Evolutionary conservation across 2,888 invertebrate species (phyloP), one percentile per base, ranked within the genome.

Genomic region (Drymonia ruficornis): DNA sequence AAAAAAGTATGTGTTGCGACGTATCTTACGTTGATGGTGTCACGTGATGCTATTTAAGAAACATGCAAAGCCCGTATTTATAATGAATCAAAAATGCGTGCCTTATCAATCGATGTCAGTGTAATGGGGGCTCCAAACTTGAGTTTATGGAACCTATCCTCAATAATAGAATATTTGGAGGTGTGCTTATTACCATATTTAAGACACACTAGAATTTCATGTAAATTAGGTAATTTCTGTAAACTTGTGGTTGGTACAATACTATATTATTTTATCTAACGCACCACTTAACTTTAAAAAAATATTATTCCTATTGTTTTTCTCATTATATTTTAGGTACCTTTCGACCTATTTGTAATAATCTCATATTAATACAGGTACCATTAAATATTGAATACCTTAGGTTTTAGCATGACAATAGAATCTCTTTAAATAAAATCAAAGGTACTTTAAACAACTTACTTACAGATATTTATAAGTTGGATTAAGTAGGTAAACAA

Each of bases 401-500:
- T 64, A 64, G 51, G 53, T 45, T 54, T n/a, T 55, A 56, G 51
- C 45, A 56, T 52, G n/a, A 53, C 43, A 56, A 59, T 59, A 42
- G 69, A 69, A 72, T 72, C 72, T 72, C 72, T 67, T 56, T 68
- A 55, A 65, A 68, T 65, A 68, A 52, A 61, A 64, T 44, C 16
- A 15, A 40, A 40, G 5, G 42, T 42, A 44, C 23, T 44, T 60
- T 47, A 61, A 57, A 42, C 18, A n/a, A n/a, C n/a, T n/a, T 51
- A 50, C n/a, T 44, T 48, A 31, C 31, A 54, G 40, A 29, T 49
- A 38, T 49, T 19, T 57, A 50, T 53, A 51, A 53, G 40, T 58
- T 51, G 38, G 47, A 50, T 47, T 40, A 55, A 47, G 34, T 50
- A 46, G 34, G 6, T 19, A 43, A 23, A 8, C 3, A 13, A 11